Conservation (phyloP, 2,888 invertebrate genomes). For the Drosophila hawaiiensis region DNA sequence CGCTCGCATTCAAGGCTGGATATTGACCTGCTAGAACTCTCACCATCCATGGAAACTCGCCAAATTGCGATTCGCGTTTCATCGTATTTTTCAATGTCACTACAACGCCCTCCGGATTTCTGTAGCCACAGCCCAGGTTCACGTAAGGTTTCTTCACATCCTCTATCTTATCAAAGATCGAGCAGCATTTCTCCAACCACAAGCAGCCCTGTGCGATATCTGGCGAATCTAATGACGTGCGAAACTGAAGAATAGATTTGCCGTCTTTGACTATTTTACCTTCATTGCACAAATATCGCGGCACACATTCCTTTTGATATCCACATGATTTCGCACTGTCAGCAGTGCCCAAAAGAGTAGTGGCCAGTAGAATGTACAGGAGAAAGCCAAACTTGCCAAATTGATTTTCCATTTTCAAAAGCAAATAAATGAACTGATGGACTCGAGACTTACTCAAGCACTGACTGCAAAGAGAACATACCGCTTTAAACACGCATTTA, state of each 20-base stretch:
- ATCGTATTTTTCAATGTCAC: not conserved
- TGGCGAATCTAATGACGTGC: not conserved
- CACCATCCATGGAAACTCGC: conserved; percentile 44
- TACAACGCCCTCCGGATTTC: not conserved
- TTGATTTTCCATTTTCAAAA: not conserved
- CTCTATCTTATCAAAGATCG: not conserved
- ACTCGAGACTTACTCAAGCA: not conserved
- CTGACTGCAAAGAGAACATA: not conserved
- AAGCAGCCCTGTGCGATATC: rapidly evolving
- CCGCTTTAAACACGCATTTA: not conserved
- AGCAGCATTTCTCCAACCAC: not conserved
- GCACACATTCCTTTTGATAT: not conserved
- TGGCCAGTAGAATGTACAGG: not conserved
- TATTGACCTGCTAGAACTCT: conserved; percentile 86
- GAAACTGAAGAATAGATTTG: rapidly evolving
- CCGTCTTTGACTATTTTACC: not conserved
- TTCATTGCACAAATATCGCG: not conserved
- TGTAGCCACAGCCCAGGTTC: not conserved
- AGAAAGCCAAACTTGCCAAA: not conserved
- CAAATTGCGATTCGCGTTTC: conserved; percentile 14
- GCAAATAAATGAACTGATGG: not conserved
- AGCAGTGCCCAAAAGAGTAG: not conserved
- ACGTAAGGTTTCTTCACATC: rapidly evolving
- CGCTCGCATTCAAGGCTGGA: rapidly evolving
- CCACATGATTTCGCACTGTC: not conserved